Conservation (phyloP, 2,797 vertebrate species). For the Rhinoraja longicauda region DNA sequence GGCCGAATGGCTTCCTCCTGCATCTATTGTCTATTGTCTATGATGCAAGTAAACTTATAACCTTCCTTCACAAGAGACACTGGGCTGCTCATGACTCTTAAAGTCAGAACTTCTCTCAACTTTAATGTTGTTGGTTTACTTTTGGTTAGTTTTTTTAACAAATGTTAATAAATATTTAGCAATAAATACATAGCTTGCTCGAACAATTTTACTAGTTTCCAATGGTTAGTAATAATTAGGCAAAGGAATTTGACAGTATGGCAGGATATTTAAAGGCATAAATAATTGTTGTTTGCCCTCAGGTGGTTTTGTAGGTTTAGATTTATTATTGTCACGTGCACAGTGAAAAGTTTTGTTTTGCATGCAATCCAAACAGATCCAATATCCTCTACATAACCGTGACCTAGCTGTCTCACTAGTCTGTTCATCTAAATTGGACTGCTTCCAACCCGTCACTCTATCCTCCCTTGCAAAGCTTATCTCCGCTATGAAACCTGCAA, state of each 20-base stretch:
- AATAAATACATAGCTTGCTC: background rate
- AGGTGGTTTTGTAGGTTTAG: too few species aligned
- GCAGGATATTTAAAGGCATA: background rate
- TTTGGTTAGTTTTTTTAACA: background rate
- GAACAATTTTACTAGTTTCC: background rate
- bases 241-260: background rate
- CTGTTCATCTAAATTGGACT: too few species aligned
- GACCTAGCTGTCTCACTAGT: too few species aligned
- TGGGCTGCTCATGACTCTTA: background rate
- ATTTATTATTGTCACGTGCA: too few species aligned
- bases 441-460: too few species aligned
- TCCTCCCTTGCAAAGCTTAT: too few species aligned
- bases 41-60: background rate
- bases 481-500: too few species aligned
- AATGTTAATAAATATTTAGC: background rate
- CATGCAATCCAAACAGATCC: too few species aligned
- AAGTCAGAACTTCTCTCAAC: background rate
- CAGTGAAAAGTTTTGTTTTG: too few species aligned
- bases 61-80: background rate
- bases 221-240: background rate
- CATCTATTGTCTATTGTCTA: too few species aligned
- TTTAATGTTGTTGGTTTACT: background rate
- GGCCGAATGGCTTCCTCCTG: too few species aligned
- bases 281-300: background rate
- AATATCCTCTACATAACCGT: too few species aligned